Percentiles rank a stretch among this genome's conserved stretches.
Evolutionary conservation across 2,888 invertebrate genomes (phyloP).

Genomic region (Lepetodrilus schrolli): DNA sequence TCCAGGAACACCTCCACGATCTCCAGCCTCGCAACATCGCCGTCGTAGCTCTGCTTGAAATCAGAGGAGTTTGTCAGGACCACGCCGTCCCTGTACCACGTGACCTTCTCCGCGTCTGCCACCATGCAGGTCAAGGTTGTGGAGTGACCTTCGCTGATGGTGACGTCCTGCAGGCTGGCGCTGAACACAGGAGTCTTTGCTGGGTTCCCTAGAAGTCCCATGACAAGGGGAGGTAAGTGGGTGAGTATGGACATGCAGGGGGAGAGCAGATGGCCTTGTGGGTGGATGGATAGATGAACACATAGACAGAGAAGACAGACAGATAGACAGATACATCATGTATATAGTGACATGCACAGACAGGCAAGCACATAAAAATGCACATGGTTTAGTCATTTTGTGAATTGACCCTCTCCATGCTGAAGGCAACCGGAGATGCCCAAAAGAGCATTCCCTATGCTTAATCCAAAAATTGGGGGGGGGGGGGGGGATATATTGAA

Average conservation of each 20-base stretch:
- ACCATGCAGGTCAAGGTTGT: conserved; percentile 57
- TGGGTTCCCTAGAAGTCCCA: neutral
- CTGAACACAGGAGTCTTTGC: neutral
- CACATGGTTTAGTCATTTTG: no score
- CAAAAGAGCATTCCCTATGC: no score
- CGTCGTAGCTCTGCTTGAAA: conserved; percentile 64
- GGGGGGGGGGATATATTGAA: no score
- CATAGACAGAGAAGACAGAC: neutral
- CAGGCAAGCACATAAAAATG: no score
- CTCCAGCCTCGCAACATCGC: conserved; percentile 53
- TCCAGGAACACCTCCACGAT: conserved; percentile 64
- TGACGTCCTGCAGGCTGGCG: conserved; percentile 50
- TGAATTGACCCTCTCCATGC: no score
- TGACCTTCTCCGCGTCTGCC: conserved; percentile 47
- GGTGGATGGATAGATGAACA: neutral
- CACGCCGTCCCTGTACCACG: conserved; percentile 64
- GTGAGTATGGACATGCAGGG: neutral
- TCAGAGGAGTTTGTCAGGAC: conserved; percentile 55
- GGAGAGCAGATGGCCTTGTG: neutral
- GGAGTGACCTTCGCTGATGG: conserved; percentile 56
- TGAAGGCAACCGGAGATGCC: no score
- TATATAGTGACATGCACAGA: no score
- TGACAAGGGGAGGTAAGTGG: neutral
- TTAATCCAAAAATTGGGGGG: no score
- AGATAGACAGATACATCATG: no score